These are phyloP conservation scores for Chirona hameri DNA, from an alignment of 2,888 invertebrate genomes.

Conservation along the genomic window DNA sequence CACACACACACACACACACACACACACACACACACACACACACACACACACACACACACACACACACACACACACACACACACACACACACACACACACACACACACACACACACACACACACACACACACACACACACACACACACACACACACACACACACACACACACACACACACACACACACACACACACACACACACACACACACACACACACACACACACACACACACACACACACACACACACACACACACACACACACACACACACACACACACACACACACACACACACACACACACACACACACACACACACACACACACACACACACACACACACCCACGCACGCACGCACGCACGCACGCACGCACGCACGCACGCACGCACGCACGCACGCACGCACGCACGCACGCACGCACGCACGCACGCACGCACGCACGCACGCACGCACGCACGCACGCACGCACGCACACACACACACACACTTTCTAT, in stretches of 20 bases:
- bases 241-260: conserved; percentile 24
- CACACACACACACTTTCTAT: conserved; percentile 7
- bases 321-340: conserved; percentile 9
- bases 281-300: not conserved
- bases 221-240: conserved; percentile 27
- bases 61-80: too few relatives aligned
- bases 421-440: conserved; percentile 27
- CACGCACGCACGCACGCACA: conserved; percentile 29
- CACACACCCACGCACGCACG: too few relatives aligned
- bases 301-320: not conserved
- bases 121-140: too few relatives aligned
- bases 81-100: too few relatives aligned
- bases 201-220: conserved; percentile 28
- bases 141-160: too few relatives aligned
- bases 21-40: too few relatives aligned
- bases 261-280: conserved; percentile 24
- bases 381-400: not conserved
- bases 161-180: conserved; percentile 1
- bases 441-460: conserved; percentile 26
- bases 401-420: conserved; percentile 2
- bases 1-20: too few relatives aligned
- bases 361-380: not conserved
- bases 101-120: too few relatives aligned
- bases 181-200: conserved; percentile 28
- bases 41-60: too few relatives aligned